Evolutionary conservation across 2,888 invertebrate genomes (phyloP).

Genomic region (Nomada lathburiana): DNA sequence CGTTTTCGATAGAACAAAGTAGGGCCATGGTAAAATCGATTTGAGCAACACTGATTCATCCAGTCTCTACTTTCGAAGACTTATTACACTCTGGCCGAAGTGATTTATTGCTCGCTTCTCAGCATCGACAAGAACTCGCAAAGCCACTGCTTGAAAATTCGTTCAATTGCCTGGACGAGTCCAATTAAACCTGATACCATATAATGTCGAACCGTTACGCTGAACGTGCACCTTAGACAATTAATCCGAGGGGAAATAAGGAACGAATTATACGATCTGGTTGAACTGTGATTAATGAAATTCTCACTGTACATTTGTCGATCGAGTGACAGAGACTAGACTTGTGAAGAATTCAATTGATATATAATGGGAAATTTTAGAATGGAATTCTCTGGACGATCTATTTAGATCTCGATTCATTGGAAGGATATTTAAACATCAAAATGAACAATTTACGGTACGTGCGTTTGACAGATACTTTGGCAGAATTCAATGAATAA

Average conservation of each 20-base stretch:
- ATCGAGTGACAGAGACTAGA: not conserved
- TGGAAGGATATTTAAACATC: too few species aligned
- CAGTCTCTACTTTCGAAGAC: constrained; percentile 25
- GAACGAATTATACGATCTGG: not conserved
- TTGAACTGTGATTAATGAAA: too few species aligned
- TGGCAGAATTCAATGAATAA: too few species aligned
- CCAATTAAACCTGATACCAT: constrained; percentile 25
- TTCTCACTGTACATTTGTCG: too few species aligned
- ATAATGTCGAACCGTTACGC: not conserved
- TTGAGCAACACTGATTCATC: constrained; percentile 6
- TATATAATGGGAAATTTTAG: not conserved
- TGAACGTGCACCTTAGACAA: not conserved
- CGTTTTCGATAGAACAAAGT: not conserved
- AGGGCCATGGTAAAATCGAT: constrained; percentile 16
- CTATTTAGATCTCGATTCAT: too few species aligned
- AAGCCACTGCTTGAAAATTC: constrained; percentile 22
- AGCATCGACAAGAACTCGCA: not conserved
- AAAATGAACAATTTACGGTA: too few species aligned
- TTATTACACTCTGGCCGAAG: constrained; percentile 26
- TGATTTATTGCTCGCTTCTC: constrained; percentile 30
- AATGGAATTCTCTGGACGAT: not conserved
- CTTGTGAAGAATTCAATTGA: not conserved
- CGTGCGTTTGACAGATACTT: too few species aligned
- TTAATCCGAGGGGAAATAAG: not conserved
- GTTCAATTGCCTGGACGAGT: not conserved